A percentile compares a stretch with the other conserved stretches of the same genome.
Evolutionary conservation across 2,888 invertebrate genomes (phyloP).

Genomic region (Parapristionchus giblindavisi): DNA sequence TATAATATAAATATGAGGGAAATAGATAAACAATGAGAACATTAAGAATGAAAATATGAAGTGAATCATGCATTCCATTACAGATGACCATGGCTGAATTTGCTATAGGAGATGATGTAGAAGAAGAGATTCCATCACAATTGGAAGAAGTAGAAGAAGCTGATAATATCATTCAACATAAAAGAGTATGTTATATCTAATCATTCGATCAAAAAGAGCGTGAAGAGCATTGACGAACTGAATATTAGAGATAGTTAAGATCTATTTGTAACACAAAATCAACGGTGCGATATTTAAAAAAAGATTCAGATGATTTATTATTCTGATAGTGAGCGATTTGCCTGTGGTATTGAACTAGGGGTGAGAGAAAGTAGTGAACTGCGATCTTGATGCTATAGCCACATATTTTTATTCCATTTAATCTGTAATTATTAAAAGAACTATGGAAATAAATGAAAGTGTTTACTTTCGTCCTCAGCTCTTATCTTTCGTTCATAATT

Average conservation of each 20-base stretch:
- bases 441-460: too few species aligned
- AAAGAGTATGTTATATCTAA: slow-evolving; percentile 24
- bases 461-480: too few species aligned
- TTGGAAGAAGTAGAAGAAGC: slow-evolving; percentile 30
- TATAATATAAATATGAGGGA: not conserved
- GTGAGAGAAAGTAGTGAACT: too few species aligned
- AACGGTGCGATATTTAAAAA: not conserved
- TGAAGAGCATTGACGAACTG: too few species aligned
- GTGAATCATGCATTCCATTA: not conserved
- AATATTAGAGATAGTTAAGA: too few species aligned
- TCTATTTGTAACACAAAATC: too few species aligned
- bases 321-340: not conserved
- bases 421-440: too few species aligned
- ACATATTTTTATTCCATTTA: too few species aligned
- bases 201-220: too few species aligned
- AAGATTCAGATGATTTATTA: not conserved
- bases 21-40: not conserved
- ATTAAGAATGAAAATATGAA: not conserved
- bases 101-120: slow-evolving; percentile 31
- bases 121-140: slow-evolving; percentile 27
- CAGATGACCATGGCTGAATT: slow-evolving; percentile 38
- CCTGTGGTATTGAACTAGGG: too few species aligned
- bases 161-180: not conserved
- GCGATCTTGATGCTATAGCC: too few species aligned
- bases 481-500: too few species aligned